Percentiles rank a stretch among this genome's conserved stretches.
Conservation (phyloP, 2,797 vertebrate species). For the Lagorchestes hirsutus region DNA sequence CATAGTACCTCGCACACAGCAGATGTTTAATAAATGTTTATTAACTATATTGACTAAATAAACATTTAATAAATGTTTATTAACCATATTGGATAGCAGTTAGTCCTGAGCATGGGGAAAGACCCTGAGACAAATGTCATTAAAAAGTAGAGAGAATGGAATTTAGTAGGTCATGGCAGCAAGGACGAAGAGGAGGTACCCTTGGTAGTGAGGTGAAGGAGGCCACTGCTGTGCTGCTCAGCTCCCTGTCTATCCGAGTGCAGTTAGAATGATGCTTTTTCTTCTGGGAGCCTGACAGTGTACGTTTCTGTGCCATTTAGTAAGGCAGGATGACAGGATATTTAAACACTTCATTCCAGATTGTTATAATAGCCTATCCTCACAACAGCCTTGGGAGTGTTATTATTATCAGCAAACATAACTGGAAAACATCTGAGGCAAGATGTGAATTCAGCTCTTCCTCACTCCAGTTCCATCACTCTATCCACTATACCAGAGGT, state of each 20-base stretch:
- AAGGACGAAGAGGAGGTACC: neutral
- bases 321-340: neutral
- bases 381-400: neutral
- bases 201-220: neutral
- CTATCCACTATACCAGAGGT: neutral
- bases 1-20: neutral
- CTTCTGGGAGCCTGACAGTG: neutral
- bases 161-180: neutral
- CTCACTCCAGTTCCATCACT: neutral
- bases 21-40: neutral
- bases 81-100: neutral
- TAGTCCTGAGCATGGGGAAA: neutral
- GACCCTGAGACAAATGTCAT: neutral
- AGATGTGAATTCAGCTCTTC: neutral
- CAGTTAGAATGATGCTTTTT: neutral
- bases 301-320: neutral
- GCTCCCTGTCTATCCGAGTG: neutral
- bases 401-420: neutral
- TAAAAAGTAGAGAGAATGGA: neutral
- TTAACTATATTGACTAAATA: too few relatives aligned
- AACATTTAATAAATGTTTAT: neutral
- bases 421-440: neutral
- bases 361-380: neutral
- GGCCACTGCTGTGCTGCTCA: neutral
- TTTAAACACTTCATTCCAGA: neutral